Evolutionary conservation across 2,113 vertebrate genomes (phyloP).

Genomic region (Bubalus kerabau): DNA sequence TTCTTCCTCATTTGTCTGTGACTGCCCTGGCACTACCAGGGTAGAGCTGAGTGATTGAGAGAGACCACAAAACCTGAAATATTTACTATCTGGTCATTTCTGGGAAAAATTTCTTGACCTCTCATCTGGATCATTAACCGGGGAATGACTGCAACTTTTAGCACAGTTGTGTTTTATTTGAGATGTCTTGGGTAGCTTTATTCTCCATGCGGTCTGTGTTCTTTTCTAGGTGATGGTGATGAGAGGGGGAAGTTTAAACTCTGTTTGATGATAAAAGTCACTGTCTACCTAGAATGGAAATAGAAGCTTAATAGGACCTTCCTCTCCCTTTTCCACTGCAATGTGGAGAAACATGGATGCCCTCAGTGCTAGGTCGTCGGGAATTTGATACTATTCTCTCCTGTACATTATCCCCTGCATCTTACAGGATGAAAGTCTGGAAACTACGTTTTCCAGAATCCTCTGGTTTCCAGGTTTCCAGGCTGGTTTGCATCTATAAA

Average conservation of each 20-base stretch:
- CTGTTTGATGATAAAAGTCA: not conserved
- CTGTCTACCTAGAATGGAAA: not conserved
- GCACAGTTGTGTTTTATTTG: not conserved
- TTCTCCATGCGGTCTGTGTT: not conserved
- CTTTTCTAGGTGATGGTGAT: not conserved
- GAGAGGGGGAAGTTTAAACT: not conserved
- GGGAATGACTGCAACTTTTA: not conserved
- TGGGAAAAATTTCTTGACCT: not conserved
- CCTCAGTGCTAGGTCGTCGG: not conserved
- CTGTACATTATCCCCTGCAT: not conserved
- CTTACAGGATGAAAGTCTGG: not conserved
- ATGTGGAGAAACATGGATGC: not conserved
- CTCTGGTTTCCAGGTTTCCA: not conserved
- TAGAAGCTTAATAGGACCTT: not conserved
- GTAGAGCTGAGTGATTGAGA: not conserved
- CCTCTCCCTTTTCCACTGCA: not conserved
- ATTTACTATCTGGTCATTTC: not conserved
- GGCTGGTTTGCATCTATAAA: not conserved
- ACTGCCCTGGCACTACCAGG: not conserved
- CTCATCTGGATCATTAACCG: not conserved
- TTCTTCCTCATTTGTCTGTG: not conserved
- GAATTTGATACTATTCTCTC: not conserved
- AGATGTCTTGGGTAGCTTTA: not conserved
- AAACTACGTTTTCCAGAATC: conserved; percentile 9
- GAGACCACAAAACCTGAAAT: not conserved